Base-by-base conservation (phyloP, 1,140 invertebrate genomes). In the Drosophila tropicalis region DNA sequence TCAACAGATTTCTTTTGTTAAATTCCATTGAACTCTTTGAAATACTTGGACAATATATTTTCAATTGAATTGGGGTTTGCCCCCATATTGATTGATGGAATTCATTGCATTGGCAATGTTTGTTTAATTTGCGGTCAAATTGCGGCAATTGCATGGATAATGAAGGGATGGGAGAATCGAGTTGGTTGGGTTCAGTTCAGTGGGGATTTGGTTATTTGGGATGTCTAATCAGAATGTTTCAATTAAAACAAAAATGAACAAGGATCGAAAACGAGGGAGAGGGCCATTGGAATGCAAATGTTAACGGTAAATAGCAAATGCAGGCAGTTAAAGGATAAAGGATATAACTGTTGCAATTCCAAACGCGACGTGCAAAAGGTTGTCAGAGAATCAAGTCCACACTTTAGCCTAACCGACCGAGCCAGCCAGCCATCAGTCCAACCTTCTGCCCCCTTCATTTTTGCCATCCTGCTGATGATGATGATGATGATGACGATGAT, bases 201-300 rank as follows among this genome's bases (percentile, higher is more conserved):
- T 7, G 13, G 9, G 9, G 10, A 29, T 19, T 34, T 36, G 39
- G 54, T 4, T 3, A 19, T 32, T 25, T 32, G 29, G 54, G 39
- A 58, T 55, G 51, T 76, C 80, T 82, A 83, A 82, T 83, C 75
- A 84, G 79, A 76, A 76, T 76, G 73, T 76, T 76, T 76, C 75
- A 76, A 76, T 75, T 76, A 76, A 69, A 60, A 69, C 58, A 17
- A 17, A 60, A 51, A 32, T 17, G 12, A 15, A 72, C 62, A 62
- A 58, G 22, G 47, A 7, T 58, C 32, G 56, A 58, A 29, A 29
- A 5, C 0, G 5, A 29, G 5, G 25, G 25, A 5, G 25, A 36
- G 51, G 51, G 5, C 7, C 22, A 62, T 25, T 25, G 60, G 60
- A 62, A 44, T 41, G 40, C 40, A 62, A 29, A 44, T 62, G 60